A percentile compares a stretch with the other conserved stretches of the same genome.
These are phyloP conservation scores for Pampus argenteus DNA, from an alignment of 2,797 vertebrate species.

Conservation along the genomic window DNA sequence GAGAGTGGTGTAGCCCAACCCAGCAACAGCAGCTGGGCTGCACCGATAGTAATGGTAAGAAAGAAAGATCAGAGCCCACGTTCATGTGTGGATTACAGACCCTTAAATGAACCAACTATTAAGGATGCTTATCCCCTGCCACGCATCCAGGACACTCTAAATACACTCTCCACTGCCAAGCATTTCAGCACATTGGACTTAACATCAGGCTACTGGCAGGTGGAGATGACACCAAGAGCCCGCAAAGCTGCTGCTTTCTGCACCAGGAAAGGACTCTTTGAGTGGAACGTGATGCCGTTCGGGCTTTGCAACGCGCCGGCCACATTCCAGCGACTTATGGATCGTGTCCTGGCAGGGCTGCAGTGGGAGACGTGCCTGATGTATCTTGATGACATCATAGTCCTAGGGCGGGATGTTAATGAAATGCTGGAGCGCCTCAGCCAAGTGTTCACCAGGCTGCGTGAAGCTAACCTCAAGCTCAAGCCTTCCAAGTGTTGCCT, in stretches of 20 bases:
- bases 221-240: conserved; percentile 1
- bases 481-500: conserved; percentile 21
- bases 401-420: background rate
- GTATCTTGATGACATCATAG: conserved; percentile 5
- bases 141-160: conserved; percentile 46
- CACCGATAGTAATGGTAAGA: conserved; percentile 30
- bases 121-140: conserved; percentile 29
- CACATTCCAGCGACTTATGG: background rate
- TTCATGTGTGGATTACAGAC: background rate
- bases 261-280: background rate
- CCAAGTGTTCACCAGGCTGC: background rate
- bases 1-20: too few relatives aligned
- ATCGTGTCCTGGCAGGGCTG: background rate
- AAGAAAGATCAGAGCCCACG: conserved; percentile 31
- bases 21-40: conserved; percentile 42
- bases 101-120: conserved; percentile 30
- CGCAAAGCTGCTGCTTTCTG: conserved; percentile 22
- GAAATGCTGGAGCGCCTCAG: conserved; percentile 1
- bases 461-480: background rate
- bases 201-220: conserved; percentile 19
- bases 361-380: conserved; percentile 11
- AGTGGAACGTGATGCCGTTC: conserved; percentile 8
- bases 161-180: conserved; percentile 36
- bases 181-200: conserved; percentile 30
- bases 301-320: background rate